phyloP scores from a whole-genome alignment of 2,113 vertebrate genomes.

The Syrrhaptes paradoxus region DNA sequence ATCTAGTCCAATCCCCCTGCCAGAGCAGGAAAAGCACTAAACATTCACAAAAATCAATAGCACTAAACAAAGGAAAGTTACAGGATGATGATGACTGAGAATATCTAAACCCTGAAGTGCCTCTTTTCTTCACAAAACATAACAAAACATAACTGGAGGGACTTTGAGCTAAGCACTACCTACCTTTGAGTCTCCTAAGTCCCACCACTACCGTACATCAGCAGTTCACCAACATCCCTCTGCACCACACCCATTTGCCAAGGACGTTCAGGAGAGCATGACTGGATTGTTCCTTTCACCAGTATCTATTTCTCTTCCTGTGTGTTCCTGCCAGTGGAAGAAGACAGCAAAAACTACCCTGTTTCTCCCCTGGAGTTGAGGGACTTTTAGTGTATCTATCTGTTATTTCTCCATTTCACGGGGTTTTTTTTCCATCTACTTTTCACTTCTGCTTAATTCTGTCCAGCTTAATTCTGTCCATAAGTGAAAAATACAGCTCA shows the following conservation, averaged over 20 bases:
- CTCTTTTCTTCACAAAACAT: background rate
- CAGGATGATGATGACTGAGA: background rate
- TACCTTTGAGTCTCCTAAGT: background rate
- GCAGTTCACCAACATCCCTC: background rate
- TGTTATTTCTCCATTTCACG: background rate
- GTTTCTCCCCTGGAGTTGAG: background rate
- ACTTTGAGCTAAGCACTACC: background rate
- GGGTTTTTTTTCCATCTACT: background rate
- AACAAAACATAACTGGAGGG: background rate
- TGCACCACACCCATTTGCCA: background rate
- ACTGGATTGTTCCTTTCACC: background rate
- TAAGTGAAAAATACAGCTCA: background rate
- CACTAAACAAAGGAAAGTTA: background rate
- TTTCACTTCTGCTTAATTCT: background rate
- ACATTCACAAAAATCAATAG: background rate
- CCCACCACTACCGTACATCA: background rate
- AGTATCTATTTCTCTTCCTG: background rate
- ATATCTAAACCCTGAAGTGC: background rate
- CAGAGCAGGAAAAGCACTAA: too few relatives aligned
- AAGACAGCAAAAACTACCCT: background rate
- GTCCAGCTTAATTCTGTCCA: background rate
- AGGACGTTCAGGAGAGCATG: background rate
- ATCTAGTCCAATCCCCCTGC: too few relatives aligned
- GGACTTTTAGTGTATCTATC: background rate
- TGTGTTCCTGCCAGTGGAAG: background rate